Evolutionary conservation across 2,888 invertebrate genomes (phyloP), one percentile per base, ranked within the genome.

Genomic region (Aquatica leii): DNA sequence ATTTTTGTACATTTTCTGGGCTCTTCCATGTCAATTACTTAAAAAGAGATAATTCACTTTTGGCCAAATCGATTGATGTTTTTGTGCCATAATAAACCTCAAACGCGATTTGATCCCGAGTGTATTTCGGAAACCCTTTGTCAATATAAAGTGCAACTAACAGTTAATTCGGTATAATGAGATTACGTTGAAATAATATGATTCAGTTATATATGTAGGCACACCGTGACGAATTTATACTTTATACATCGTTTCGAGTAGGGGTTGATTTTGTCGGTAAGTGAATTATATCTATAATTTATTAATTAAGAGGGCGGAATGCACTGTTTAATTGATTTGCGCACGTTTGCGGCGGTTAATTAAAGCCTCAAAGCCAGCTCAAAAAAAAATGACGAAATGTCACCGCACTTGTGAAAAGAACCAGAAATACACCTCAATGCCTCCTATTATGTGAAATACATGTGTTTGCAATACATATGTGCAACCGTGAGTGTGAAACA

Each of bases 201-300:
- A 80, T 81, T 78, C 76, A 74, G 76, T 75, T 75, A 74, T 72
- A 70, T 71, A 70, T 75, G 77, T 73, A 78, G 77, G 74, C 75
- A 71, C 65, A 69, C 73, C 77, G 77, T 79, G 76, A 79, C 78
- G 78, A 74, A 75, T 75, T 77, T 74, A 74, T 77, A 77, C 76
- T 78, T 77, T 76, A 73, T 73, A 74, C 74, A 67, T 63, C 46
- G n/a, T 46, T 17, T 15, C 2, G 4, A 43, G 20, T 70, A 62
- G 70, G 70, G 67, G 70, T 62, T 69, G 72, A 69, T 71, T 71
- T 70, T 63, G 62, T 69, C 72, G 64, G 72, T 76, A 76, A 76
- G 74, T 68, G 59, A 73, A 76, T 77, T 74, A 74, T 73, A 72
- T 73, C 74, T 24, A 24, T 6, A 24, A 71, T 75, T 76, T 74